Evolutionary conservation across 53 echinoderm and acorn worm species (phyloP).

Genomic region (Stichopus horrens): DNA sequence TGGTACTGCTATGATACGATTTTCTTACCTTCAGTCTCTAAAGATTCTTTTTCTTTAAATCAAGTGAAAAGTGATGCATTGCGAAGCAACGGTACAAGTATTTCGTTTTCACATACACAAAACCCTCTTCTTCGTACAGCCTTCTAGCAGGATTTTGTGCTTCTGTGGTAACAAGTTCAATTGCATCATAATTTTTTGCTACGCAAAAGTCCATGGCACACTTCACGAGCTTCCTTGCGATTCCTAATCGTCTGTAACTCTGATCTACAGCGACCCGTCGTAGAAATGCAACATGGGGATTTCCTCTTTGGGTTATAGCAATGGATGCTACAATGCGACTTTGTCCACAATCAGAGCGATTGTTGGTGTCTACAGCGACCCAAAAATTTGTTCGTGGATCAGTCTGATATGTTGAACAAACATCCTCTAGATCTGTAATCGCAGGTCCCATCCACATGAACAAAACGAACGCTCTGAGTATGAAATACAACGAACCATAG

Average conservation of each 20-base stretch:
- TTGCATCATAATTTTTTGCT: slow-evolving; percentile 24
- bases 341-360: neutral
- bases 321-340: slow-evolving; percentile 16
- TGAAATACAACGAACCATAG: slow-evolving; percentile 4
- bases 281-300: slow-evolving; percentile 26
- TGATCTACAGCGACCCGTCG: slow-evolving; percentile 30
- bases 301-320: slow-evolving; percentile 24
- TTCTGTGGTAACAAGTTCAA: slow-evolving; percentile 41
- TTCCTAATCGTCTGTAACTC: slow-evolving; percentile 24
- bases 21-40: neutral
- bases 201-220: slow-evolving; percentile 18
- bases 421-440: slow-evolving; percentile 16
- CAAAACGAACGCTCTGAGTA: slow-evolving; percentile 6
- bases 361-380: slow-evolving; percentile 19
- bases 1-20: no score
- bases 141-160: slow-evolving; percentile 32
- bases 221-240: slow-evolving; percentile 33
- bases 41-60: neutral
- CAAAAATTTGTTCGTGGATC: slow-evolving; percentile 35
- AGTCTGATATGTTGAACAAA: slow-evolving; percentile 16
- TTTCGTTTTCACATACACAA: slow-evolving; percentile 31
- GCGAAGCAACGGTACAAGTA: slow-evolving; percentile 34
- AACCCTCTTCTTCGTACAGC: slow-evolving; percentile 41
- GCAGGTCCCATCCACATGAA: slow-evolving; percentile 27
- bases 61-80: slow-evolving; percentile 34